These are phyloP conservation scores for Sebastes matsubarae DNA, from an alignment of 2,797 vertebrate genomes.

Conservation along the genomic window DNA sequence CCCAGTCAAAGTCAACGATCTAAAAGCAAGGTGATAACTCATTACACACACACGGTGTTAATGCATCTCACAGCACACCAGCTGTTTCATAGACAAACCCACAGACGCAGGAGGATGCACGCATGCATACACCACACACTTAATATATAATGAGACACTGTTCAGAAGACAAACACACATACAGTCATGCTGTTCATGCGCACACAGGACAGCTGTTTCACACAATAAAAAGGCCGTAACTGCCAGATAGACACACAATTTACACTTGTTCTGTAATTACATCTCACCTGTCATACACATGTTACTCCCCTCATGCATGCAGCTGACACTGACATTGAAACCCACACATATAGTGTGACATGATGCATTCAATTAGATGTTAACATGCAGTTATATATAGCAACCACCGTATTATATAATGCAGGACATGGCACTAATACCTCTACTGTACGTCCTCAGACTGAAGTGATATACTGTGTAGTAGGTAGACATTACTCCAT, in stretches of 20 bases:
- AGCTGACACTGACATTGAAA: conserved; percentile 16
- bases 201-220: background rate
- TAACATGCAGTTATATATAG: conserved; percentile 10
- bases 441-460: background rate
- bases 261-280: conserved; percentile 18
- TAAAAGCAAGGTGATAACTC: conserved; percentile 76
- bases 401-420: background rate
- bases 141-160: background rate
- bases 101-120: background rate
- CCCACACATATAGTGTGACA: background rate
- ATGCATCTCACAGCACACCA: conserved; percentile 58
- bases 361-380: conserved; percentile 29
- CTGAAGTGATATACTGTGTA: conserved; percentile 4
- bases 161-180: background rate
- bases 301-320: background rate
- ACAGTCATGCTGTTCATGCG: background rate
- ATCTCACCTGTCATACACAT: background rate
- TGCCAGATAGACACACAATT: conserved; percentile 5
- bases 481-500: background rate
- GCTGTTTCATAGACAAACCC: conserved; percentile 47
- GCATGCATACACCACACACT: background rate
- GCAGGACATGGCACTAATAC: conserved; percentile 11
- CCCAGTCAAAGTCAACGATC: conserved; percentile 67
- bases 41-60: conserved; percentile 58
- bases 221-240: background rate